These are phyloP conservation scores for Archips crataeganus DNA, from an alignment of 2,888 invertebrate genomes.

Conservation along the genomic window DNA sequence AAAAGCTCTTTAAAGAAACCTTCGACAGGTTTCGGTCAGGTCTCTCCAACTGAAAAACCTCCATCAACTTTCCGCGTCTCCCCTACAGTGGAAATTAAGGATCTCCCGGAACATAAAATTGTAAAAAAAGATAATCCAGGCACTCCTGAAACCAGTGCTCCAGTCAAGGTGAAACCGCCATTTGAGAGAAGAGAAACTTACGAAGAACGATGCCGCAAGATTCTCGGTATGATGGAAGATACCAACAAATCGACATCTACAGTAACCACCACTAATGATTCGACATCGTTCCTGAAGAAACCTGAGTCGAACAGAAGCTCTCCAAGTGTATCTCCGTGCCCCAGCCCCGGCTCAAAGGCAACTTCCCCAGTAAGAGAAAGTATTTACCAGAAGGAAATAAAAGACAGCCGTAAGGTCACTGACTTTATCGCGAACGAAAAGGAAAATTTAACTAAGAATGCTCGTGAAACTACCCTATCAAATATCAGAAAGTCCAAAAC, in stretches of 20 bases:
- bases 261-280: conserved; percentile 51
- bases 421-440: conserved; percentile 61
- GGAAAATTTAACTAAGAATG: conserved; percentile 53
- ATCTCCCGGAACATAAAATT: conserved; percentile 57
- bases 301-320: conserved; percentile 57
- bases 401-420: conserved; percentile 49
- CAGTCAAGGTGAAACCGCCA: conserved; percentile 83
- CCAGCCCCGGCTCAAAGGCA: conserved; percentile 62
- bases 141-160: conserved; percentile 53
- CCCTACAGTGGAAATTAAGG: conserved; percentile 64
- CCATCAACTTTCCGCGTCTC: conserved; percentile 74
- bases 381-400: conserved; percentile 46
- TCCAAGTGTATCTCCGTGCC: conserved; percentile 66
- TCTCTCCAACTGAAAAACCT: conserved; percentile 73
- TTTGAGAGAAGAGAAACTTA: conserved; percentile 89
- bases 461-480: conserved; percentile 44
- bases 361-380: conserved; percentile 50
- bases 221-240: conserved; percentile 87
- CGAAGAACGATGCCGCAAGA: conserved; percentile 90
- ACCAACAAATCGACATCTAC: conserved; percentile 55
- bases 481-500: conserved; percentile 43
- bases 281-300: conserved; percentile 49
- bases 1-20: conserved; percentile 81
- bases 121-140: conserved; percentile 64
- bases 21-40: conserved; percentile 55